Base-by-base conservation (phyloP, 2,797 vertebrate species). In the Tympanoctomys barrerae region DNA sequence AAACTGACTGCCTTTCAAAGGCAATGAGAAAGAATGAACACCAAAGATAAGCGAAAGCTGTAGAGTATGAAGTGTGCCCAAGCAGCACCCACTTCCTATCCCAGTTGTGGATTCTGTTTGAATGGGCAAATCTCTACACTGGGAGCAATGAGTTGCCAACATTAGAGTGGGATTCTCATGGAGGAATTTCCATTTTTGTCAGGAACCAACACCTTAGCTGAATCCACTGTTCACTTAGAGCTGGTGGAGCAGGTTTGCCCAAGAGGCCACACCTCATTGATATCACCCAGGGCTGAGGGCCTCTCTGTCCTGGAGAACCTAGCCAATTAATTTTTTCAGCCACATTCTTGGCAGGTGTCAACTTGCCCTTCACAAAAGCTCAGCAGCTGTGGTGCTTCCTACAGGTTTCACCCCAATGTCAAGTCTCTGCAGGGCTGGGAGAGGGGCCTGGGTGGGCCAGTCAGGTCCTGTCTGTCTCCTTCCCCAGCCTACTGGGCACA, bases 231-330 rank as follows among this genome's bases (percentile, higher is more conserved):
- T 91, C 42, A 12, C 89, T 78, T 78, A 70, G 82, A 94, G 36
- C 87, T 97, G 87, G 94, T 82, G 39, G 89, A 97, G 62, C 95
- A 91, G 91, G 94, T 97, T 97, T 96, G 59, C 39, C 33, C 36
- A 68, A 77, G 80, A 89, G 94, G 78, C 49, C 64, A 83, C 87
- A 84, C 85, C 87, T 85, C 66, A 46, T 62, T 86, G 85, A 66
- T 81, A 84, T 91, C 80, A 39, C 1, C 1, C 54, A 71, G 59
- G 83, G 85, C 31, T 14, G 57, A 59, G 42, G 90, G 82, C 24
- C 21, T 89, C 54, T 96, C n/a, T 95, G n/a, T 91, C 49, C 71
- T 39, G 26, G 61, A 90, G 89, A 93, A 93, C 46, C 28, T 54
- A 96, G 93, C 81, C 87, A 96, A 70, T 91, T 85, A 90, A 64